A percentile compares a stretch with the other conserved stretches of the same genome.
phyloP scores from a whole-genome alignment of 2,888 invertebrate genomes.

The Crossocerus cetratus region DNA sequence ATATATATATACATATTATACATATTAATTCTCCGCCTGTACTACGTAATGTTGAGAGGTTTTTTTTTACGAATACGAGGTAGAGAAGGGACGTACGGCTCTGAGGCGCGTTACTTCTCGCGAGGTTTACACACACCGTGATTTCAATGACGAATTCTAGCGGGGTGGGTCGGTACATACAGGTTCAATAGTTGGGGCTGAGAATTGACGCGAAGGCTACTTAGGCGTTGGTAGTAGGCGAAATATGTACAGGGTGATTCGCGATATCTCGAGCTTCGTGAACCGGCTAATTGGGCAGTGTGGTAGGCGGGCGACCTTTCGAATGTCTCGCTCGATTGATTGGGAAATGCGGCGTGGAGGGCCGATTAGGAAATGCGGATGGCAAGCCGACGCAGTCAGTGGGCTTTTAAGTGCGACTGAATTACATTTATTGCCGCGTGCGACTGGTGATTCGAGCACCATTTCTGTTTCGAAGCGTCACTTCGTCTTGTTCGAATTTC shows the following conservation, averaged over 20 bases:
- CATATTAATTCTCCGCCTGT: constrained; percentile 52
- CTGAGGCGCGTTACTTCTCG: too few relatives aligned
- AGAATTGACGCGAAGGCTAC: neutral
- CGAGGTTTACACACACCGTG: constrained; percentile 4
- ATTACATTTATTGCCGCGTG: too few relatives aligned
- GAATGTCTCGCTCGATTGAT: constrained; percentile 42
- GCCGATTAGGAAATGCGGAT: too few relatives aligned
- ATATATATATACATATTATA: constrained; percentile 12
- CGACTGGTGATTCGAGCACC: too few relatives aligned
- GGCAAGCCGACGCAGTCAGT: too few relatives aligned
- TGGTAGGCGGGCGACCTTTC: constrained; percentile 55
- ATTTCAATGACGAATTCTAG: constrained; percentile 27
- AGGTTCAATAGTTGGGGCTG: neutral
- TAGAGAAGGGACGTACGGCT: constrained; percentile 18
- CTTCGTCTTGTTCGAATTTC: too few relatives aligned
- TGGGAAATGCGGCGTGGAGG: too few relatives aligned
- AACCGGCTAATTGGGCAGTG: constrained; percentile 28
- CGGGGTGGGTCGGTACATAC: constrained; percentile 6
- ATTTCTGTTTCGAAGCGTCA: too few relatives aligned
- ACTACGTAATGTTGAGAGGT: constrained; percentile 49
- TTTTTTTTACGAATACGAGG: constrained; percentile 51
- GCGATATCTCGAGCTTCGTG: neutral
- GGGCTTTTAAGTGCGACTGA: too few relatives aligned
- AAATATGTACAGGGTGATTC: constrained; percentile 50
- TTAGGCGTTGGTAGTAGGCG: neutral